Percentiles rank a stretch among this genome's conserved stretches.
Conservation (phyloP, 2,888 invertebrate genomes). For the Oxystoma pomonae region DNA sequence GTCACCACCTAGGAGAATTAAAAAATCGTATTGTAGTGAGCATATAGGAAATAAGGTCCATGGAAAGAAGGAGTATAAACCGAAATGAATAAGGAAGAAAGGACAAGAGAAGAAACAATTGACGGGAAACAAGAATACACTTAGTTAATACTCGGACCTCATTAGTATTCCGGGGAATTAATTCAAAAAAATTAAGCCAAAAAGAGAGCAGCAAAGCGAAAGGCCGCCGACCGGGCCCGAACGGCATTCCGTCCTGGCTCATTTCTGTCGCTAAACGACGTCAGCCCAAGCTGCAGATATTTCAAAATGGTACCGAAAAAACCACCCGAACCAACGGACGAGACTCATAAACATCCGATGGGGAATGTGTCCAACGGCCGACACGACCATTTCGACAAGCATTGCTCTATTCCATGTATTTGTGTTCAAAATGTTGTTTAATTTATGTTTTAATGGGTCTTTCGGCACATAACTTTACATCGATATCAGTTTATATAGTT, state of each 20-base stretch:
- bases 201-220: constrained; percentile 30
- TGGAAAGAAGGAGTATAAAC: not conserved
- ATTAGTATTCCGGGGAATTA: constrained; percentile 49
- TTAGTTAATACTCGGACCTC: constrained; percentile 45
- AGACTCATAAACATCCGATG: constrained; percentile 44
- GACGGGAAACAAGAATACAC: constrained; percentile 42
- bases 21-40: no score
- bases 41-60: no score
- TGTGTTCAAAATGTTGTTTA: not conserved
- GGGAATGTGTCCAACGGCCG: constrained; percentile 29
- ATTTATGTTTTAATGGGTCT: not conserved
- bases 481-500: no score
- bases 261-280: constrained; percentile 45
- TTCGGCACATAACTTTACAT: no score
- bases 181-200: constrained; percentile 47
- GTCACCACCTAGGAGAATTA: no score
- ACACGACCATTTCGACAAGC: not conserved
- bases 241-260: constrained; percentile 38
- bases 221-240: constrained; percentile 34
- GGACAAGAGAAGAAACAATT: not conserved
- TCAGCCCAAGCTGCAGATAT: constrained; percentile 45
- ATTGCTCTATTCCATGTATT: not conserved
- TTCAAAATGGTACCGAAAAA: constrained; percentile 47
- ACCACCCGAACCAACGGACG: constrained; percentile 39
- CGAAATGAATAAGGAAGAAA: not conserved